Evolutionary conservation across 2,888 invertebrate genomes (phyloP).

Genomic region (Eretmocerus hayati): DNA sequence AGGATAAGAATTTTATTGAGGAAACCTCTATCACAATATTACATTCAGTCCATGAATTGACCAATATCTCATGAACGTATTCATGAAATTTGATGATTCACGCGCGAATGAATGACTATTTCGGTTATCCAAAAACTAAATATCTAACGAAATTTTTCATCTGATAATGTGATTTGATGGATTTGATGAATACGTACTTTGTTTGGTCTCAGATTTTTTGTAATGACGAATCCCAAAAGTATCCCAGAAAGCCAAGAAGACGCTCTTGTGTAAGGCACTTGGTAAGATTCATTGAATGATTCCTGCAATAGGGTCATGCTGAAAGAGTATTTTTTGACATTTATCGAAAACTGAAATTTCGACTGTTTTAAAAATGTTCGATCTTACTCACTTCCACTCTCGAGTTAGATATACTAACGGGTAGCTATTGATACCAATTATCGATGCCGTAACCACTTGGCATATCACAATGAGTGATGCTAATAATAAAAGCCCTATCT

Average conservation of each 20-base stretch:
- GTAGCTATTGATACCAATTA: conserved; percentile 43
- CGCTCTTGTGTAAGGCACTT: conserved; percentile 18
- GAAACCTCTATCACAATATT: not conserved
- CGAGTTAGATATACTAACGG: conserved; percentile 5
- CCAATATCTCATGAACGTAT: not conserved
- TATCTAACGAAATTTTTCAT: no score
- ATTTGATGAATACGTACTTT: not conserved
- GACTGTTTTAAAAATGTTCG: no score
- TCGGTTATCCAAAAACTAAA: no score
- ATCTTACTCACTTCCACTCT: not conserved
- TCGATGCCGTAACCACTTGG: conserved; percentile 33
- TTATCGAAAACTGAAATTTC: no score
- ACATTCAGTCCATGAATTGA: no score
- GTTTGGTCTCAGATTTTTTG: not conserved
- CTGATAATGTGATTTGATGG: no score
- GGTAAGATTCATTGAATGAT: conserved; percentile 11
- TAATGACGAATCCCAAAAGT: conserved; percentile 17
- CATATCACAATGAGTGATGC: conserved; percentile 33
- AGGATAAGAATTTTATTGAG: not conserved
- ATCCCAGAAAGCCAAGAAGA: conserved; percentile 22
- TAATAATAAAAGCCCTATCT: conserved; percentile 36
- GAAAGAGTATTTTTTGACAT: not conserved
- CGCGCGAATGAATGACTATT: not conserved
- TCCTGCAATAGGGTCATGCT: not conserved
- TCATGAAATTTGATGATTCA: not conserved